Base-by-base conservation (phyloP, 2,113 vertebrate genomes). In the Paraplagusia blochii region DNA sequence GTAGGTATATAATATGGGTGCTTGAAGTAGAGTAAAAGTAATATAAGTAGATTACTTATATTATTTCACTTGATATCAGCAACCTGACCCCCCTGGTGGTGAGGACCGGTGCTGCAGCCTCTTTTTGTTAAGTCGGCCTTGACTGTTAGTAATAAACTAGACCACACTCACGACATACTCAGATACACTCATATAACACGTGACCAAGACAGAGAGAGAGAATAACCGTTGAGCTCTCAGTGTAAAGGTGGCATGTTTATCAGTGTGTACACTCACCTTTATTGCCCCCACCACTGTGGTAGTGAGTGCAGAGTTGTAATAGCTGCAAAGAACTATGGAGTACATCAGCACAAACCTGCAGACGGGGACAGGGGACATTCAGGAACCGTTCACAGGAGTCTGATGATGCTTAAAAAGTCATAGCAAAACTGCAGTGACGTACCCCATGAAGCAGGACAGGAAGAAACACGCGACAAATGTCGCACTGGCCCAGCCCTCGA, bases 401-500 rank as follows among this genome's bases (percentile, higher is more conserved):
- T 9, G 5, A 40, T 35, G n/a, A 34, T 56, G 10, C 38, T 0
- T 38, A 2, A 57, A 61, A 13, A 17, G 8, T 18, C 17, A 35
- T 7, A 12, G 51, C 1, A 34, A 1, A 12, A 44, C 13, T 42
- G 12, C 9, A 44, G 49, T 13, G 66, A 69, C 94, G 90, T 92
- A 98, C 95, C 95, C 95, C 91, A 98, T 86, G 9, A 94, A 62
- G 71, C 94, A 98, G 73, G 95, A 95, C 82, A 94, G 72, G 60
- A 95, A 71, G 87, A 97, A 98, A 10, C 92, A 94, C 5, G 88
- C 60, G 42, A 93, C 53, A 84, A 98, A 98, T 1, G 87, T 74
- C 53, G 75, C 47, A 59, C 92, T 86, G 59, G 80, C 79, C 95
- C 95, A 98, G 34, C 92, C 87, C 43, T 91, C 85, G 87, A 94